Evolutionary conservation across 2,888 invertebrate species (phyloP), one percentile per base, ranked within the genome.

Genomic region (Octodonta nipae): DNA sequence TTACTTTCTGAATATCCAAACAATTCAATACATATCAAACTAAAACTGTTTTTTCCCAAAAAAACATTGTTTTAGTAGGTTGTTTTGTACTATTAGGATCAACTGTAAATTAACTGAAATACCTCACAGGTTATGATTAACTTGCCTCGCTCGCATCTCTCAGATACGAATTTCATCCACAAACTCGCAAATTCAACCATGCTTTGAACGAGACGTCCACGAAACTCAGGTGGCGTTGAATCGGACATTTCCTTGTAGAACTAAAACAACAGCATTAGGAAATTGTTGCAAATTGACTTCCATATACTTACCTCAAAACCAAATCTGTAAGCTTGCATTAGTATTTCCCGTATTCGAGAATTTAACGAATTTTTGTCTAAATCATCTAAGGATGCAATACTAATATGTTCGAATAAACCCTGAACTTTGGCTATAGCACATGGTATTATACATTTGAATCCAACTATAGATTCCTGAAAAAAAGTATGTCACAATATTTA

Each of bases 161-260:
- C 76, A 42, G 75, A 71, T 1, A 87, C 88, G 58, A 91, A 92
- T 35, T 71, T 68, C 84, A 91, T 89, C 92, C 92, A 92, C 54
- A 83, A 73, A 46, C 73, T 70, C 6, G 82, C 80, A 56, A 84
- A 82, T 20, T 67, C 61, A 4, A 81, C 70, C 47, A 83, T 67
- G 35, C 73, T 71, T 16, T 67, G 51, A 0, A 75, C 70, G 15
- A 81, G 55, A 41, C 64, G 55, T 7, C 49, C 61, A 37, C 46
- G 65, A 54, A 44, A 45, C 13, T 52, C 46, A n/a, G 51, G 34
- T 37, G 64, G 63, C 32, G 63, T 60, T 36, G 80, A 66, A 11
- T 78, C 71, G 32, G 74, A 73, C 36, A 81, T 67, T 57, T 84
- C 82, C 50, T 75, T 78, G 60, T 83, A 77, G 47, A 77, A 73